Evolutionary conservation across 2,113 vertebrate genomes (phyloP).

Genomic region (Spea bombifrons): DNA sequence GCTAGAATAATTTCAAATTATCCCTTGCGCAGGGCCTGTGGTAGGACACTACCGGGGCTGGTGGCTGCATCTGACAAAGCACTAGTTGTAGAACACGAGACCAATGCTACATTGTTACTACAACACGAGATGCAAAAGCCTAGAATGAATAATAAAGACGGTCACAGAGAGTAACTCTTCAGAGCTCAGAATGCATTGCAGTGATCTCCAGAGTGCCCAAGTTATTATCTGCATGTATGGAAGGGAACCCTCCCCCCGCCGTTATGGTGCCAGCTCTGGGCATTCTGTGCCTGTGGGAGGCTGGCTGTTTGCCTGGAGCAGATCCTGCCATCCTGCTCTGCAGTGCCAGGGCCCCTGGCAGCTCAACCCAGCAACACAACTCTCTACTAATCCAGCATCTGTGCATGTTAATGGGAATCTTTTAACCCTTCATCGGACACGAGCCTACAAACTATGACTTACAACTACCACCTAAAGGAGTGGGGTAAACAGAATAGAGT

Average conservation of each 20-base stretch:
- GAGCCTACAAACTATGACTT: no score
- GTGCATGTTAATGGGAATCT: conserved; percentile 1
- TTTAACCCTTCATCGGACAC: conserved; percentile 7
- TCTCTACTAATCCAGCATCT: conserved; percentile 27
- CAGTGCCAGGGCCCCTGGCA: conserved; percentile 39
- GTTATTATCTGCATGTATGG: not conserved
- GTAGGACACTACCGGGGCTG: no score
- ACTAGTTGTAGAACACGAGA: not conserved
- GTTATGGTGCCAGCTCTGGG: conserved; percentile 28
- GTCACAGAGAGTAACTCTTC: no score
- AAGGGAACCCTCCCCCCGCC: conserved; percentile 2
- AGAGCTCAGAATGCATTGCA: not conserved
- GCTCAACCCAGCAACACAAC: not conserved
- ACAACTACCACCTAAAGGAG: no score
- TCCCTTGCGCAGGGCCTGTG: no score
- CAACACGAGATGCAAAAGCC: not conserved
- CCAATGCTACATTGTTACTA: not conserved
- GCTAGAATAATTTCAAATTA: no score
- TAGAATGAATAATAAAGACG: not conserved
- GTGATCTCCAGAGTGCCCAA: not conserved
- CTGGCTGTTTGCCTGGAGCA: conserved; percentile 28
- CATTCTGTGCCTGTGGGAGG: conserved; percentile 43
- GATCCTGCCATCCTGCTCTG: conserved; percentile 25
- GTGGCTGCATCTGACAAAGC: no score
- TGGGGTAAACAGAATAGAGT: no score